These are phyloP conservation scores for Oligia strigilis DNA, from an alignment of 2,888 invertebrate genomes.

Conservation along the genomic window DNA sequence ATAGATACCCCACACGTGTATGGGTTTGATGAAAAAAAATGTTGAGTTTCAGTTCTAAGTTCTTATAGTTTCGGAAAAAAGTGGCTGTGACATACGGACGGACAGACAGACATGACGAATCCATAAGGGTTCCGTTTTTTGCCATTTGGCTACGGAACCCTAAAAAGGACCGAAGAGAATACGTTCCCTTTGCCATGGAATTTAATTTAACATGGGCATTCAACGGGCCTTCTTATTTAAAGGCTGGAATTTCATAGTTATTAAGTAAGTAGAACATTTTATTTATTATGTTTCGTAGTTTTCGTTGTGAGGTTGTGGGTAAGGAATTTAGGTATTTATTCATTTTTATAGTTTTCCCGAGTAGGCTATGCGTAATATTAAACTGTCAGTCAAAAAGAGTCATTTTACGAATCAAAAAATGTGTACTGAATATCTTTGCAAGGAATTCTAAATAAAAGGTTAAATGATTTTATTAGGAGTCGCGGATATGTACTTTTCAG, in stretches of 20 bases:
- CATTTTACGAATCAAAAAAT: background rate
- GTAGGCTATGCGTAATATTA: constrained; percentile 20
- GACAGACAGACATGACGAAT: no score
- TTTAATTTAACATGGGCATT: constrained; percentile 66
- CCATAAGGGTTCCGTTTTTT: no score
- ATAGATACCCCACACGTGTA: no score
- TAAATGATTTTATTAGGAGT: background rate
- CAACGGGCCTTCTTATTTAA: constrained; percentile 46
- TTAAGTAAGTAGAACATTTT: constrained; percentile 22
- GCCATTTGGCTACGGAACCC: no score
- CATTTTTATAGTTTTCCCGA: background rate
- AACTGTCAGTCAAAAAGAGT: background rate
- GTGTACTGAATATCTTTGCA: background rate
- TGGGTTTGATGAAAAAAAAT: no score
- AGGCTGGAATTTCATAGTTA: constrained; percentile 42
- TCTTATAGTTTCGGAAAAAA: no score
- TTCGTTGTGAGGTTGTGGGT: background rate
- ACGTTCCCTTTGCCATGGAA: constrained; percentile 48
- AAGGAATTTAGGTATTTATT: constrained; percentile 17
- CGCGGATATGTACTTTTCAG: background rate
- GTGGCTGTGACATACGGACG: no score
- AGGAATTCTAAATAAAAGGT: background rate
- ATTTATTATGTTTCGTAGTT: background rate
- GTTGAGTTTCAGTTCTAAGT: no score
- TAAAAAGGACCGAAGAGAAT: constrained; percentile 31